Percentiles rank a stretch among this genome's conserved stretches.
Conservation (phyloP, 1,140 invertebrate species). For the Vollenhovia emeryi region DNA sequence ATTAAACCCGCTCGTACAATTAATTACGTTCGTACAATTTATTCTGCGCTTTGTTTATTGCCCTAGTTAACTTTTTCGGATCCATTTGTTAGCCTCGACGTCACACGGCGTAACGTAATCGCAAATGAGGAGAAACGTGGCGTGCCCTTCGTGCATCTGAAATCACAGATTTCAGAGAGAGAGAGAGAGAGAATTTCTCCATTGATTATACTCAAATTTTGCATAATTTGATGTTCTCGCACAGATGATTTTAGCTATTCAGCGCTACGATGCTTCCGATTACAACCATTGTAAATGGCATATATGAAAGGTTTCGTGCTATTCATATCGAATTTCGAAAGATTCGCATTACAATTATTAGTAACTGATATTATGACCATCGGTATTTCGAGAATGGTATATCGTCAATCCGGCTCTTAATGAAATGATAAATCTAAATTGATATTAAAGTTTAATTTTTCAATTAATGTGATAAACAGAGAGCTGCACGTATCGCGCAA, state of each 20-base stretch:
- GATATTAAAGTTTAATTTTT: neutral
- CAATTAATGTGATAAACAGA: neutral
- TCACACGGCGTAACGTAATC: neutral
- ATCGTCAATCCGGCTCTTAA: neutral
- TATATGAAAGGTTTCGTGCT: neutral
- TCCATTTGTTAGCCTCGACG: neutral
- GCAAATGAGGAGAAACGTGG: neutral
- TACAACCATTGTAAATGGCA: constrained; percentile 15
- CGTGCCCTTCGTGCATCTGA: neutral
- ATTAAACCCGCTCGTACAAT: neutral
- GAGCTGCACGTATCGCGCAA: neutral
- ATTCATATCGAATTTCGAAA: neutral
- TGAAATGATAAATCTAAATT: constrained; percentile 2
- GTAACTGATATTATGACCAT: neutral
- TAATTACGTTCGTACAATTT: constrained; percentile 16
- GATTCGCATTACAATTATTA: constrained; percentile 13
- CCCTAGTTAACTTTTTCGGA: neutral
- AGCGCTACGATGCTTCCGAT: neutral
- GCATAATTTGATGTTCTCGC: neutral
- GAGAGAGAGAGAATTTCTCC: too few relatives aligned
- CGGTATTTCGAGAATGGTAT: neutral
- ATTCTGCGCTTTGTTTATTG: neutral
- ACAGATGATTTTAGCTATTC: constrained; percentile 22
- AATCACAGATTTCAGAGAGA: constrained; percentile 16
- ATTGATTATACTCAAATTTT: constrained; percentile 24